A percentile compares a stretch with the other conserved stretches of the same genome.
These are phyloP conservation scores for Thecophora atra DNA, from an alignment of 2,888 invertebrate species.

Conservation along the genomic window DNA sequence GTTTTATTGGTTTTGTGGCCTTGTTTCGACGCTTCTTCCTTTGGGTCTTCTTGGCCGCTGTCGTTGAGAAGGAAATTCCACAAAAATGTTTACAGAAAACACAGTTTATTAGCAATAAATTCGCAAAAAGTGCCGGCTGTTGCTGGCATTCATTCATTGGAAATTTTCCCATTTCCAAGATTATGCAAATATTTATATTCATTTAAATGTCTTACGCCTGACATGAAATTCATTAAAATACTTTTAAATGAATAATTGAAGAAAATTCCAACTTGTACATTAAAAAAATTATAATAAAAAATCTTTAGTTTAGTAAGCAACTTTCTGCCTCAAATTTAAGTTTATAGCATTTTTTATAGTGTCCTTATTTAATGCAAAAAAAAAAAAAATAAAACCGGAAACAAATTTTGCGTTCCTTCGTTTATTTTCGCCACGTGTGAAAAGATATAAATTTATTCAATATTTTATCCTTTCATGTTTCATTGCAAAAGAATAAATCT, in stretches of 20 bases:
- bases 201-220: too few species aligned
- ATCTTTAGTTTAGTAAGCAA: neutral
- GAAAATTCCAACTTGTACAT: too few species aligned
- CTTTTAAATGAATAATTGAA: too few species aligned
- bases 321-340: neutral
- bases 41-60: neutral
- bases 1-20: neutral
- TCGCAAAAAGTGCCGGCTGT: constrained; percentile 25
- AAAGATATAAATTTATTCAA: too few species aligned
- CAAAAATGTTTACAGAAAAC: constrained; percentile 4
- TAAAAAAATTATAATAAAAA: too few species aligned
- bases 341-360: neutral
- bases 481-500: neutral
- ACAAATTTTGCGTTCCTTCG: too few species aligned
- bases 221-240: too few species aligned
- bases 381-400: too few species aligned
- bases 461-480: constrained; percentile 7
- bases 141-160: neutral
- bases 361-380: neutral
- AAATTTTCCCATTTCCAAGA: neutral
- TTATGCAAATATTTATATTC: too few species aligned
- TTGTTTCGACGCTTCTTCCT: neutral
- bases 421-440: too few species aligned
- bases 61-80: neutral
- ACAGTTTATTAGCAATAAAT: constrained; percentile 31